phyloP scores from a whole-genome alignment of 2,888 invertebrate species.

The Phyllotreta striolata region DNA sequence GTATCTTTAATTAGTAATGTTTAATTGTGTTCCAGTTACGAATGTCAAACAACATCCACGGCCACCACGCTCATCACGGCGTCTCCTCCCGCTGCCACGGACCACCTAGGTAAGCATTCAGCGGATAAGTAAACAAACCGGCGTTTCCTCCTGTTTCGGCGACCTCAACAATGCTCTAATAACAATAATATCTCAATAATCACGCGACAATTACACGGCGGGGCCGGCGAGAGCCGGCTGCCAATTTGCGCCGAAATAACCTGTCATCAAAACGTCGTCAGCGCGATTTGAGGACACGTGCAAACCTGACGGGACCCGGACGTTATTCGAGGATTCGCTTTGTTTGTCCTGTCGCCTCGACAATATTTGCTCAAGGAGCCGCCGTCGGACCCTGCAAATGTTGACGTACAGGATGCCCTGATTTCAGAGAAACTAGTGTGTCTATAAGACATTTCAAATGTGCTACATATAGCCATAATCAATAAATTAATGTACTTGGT shows the following conservation, averaged over 20 bases:
- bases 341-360: conserved; percentile 27
- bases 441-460: too few species aligned
- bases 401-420: not conserved
- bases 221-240: conserved; percentile 14
- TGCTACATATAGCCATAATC: too few species aligned
- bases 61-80: conserved; percentile 58
- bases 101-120: conserved; percentile 55
- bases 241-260: conserved; percentile 33
- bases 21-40: conserved; percentile 66
- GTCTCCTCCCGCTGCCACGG: conserved; percentile 59
- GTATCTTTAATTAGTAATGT: not conserved
- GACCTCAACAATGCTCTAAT: conserved; percentile 9
- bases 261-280: conserved; percentile 42
- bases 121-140: conserved; percentile 31
- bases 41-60: conserved; percentile 66
- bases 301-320: conserved; percentile 39
- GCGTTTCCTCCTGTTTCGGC: conserved; percentile 27
- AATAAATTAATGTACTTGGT: too few species aligned
- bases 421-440: conserved; percentile 5
- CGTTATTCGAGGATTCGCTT: too few species aligned
- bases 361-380: too few species aligned
- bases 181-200: conserved; percentile 30
- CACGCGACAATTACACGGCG: conserved; percentile 25
- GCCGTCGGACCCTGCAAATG: too few species aligned
- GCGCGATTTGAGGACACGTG: conserved; percentile 41